Evolutionary conservation across 2,113 vertebrate species (phyloP), one percentile per base, ranked within the genome.

Genomic region (Vanacampus margaritifer): DNA sequence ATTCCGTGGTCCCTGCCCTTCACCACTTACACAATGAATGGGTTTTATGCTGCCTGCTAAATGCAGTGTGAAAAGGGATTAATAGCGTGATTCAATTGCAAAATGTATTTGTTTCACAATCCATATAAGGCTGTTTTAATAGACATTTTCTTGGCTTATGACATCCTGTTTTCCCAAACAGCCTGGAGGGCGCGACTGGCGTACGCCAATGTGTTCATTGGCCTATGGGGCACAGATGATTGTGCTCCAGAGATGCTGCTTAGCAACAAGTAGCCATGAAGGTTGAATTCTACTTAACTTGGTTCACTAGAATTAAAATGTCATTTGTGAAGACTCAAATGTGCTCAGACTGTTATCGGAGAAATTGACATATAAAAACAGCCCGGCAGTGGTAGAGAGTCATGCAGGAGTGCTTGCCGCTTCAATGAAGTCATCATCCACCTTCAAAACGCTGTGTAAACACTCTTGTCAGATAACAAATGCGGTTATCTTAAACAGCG

Each of bases 391-490:
- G 21, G 7, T 21, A 57, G 5, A 17, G 54, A 32, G 54, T 24
- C 32, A 26, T 17, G 16, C 16, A 17, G 14, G n/a, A 24, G 59
- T 14, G n/a, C 12, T 2, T 14, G 37, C 23, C 24, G 37, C 60
- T 51, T 72, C 75, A 68, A 68, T 71, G 65, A 78, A 82, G 59
- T 64, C 71, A 67, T 75, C 60, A 68, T 69, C 80, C 73, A 36
- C 74, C 77, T 76, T 79, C 56, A 74, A 74, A 72, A 79, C 79
- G 73, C 68, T 63, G 64, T 23, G 65, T 82, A 72, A 79, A 37
- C 46, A 53, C 59, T 68, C 70, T 64, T 82, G 80, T 83, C 76
- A 76, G 73, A 70, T 74, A 80, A 70, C 65, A 76, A 84, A 84
- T 32, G 10, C 17, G 28, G 68, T 83, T 82, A 86, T 84, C 76